Evolutionary conservation across 1,140 invertebrate species (phyloP), one percentile per base, ranked within the genome.

Genomic region (Antheraea pernyi): DNA sequence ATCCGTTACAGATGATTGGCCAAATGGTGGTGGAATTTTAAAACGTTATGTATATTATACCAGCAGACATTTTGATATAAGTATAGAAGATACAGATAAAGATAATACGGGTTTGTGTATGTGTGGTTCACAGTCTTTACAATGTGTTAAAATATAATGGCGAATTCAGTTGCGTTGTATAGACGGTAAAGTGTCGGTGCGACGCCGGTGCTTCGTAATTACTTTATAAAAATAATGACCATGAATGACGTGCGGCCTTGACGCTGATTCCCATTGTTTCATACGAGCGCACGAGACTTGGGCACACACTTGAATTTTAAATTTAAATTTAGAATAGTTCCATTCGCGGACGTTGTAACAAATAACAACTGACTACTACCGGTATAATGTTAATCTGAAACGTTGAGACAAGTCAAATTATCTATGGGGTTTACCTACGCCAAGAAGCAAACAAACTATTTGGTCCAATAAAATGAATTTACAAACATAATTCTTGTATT

Each of bases 201-300:
- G 46, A n/a, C 39, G 39, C 39, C 39, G 39, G 80, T 75, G 82
- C 75, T 79, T 77, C 67, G 80, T 83, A 89, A 88, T 85, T 84
- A 88, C 76, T 75, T 75, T 74, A 74, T 77, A 77, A 76, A 78
- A 53, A 79, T 90, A 90, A 90, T 88, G 82, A 81, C 82, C 79
- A 81, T 85, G 84, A 84, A 82, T 83, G 75, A 37, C 19, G 75
- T 75, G 77, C 79, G 88, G 77, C 88, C 88, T 91, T 91, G 84
- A 73, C 76, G 79, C 72, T 78, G 80, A 80, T 82, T 84, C 80
- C 80, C 79, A 88, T 90, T 90, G 88, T 90, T 85, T 83, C 80
- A 83, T 79, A 73, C 68, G 71, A 70, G 76, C 72, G 77, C 75
- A 75, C 59, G 74, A 75, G 68, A 75, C 76, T 71, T 75, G 69